phyloP scores from a whole-genome alignment of 1,140 invertebrate species.

The Contarinia nasturtii region DNA sequence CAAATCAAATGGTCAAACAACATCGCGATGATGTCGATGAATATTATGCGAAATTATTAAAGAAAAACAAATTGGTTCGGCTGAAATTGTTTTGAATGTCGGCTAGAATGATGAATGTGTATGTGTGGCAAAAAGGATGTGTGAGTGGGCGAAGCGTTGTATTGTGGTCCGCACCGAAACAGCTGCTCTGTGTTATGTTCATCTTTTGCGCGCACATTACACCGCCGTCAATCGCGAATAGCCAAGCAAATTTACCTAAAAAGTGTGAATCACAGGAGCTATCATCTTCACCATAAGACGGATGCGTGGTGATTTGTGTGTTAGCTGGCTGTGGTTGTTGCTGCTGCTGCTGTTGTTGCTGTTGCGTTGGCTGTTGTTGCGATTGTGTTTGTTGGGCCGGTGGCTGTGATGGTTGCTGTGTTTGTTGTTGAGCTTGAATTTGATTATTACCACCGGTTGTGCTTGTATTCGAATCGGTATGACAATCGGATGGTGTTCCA shows the following conservation, averaged over 20 bases:
- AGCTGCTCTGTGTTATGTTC: background rate
- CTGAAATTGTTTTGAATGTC: too few relatives aligned
- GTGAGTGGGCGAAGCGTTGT: too few relatives aligned
- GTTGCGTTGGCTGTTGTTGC: background rate
- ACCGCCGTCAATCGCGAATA: background rate
- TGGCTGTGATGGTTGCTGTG: background rate
- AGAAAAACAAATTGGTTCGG: too few relatives aligned
- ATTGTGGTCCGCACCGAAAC: background rate
- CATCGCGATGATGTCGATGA: background rate
- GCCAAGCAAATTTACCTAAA: background rate
- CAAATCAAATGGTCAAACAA: background rate
- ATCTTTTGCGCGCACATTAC: background rate
- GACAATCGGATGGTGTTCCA: slow-evolving; percentile 6
- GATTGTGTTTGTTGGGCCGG: background rate
- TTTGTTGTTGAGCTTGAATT: slow-evolving; percentile 3
- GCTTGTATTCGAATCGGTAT: slow-evolving; percentile 5
- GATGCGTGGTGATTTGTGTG: slow-evolving; percentile 2
- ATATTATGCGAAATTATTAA: background rate
- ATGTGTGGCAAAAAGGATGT: too few relatives aligned
- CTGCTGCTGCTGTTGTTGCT: background rate
- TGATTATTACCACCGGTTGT: slow-evolving; percentile 5
- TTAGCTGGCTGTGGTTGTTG: background rate
- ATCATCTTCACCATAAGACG: slow-evolving; percentile 5
- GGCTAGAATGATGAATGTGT: too few relatives aligned
- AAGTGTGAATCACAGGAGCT: slow-evolving; percentile 5